These are phyloP conservation scores for Heterocephalus glaber DNA, from an alignment of 2,113 vertebrate species.

Conservation along the genomic window DNA sequence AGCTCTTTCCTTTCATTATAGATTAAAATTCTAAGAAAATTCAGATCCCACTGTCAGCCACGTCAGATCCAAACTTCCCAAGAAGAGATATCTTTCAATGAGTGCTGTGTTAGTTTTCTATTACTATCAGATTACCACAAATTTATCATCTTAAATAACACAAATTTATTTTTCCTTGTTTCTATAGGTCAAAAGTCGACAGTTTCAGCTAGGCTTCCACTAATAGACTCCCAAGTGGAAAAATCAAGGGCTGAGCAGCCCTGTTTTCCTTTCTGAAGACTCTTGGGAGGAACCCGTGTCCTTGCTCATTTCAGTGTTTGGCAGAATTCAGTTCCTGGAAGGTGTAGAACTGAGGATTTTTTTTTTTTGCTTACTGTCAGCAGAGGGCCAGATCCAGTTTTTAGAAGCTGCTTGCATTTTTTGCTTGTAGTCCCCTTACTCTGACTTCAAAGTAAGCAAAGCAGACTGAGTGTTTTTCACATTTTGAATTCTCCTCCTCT, in stretches of 20 bases:
- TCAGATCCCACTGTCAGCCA: neutral
- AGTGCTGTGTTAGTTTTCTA: neutral
- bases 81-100: neutral
- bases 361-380: neutral
- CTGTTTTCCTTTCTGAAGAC: neutral
- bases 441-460: conserved; percentile 13
- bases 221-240: neutral
- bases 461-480: neutral
- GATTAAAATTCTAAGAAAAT: neutral
- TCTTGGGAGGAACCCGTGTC: neutral
- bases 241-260: neutral
- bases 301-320: neutral
- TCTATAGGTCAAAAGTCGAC: neutral
- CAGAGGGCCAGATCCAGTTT: neutral
- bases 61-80: neutral
- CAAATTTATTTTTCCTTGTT: neutral
- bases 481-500: neutral
- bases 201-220: neutral
- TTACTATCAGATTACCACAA: neutral
- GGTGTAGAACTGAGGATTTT: neutral
- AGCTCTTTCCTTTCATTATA: neutral
- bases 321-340: neutral
- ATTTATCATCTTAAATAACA: neutral
- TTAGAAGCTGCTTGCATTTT: neutral
- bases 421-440: neutral